Percentiles rank a stretch among this genome's conserved stretches.
Evolutionary conservation across 2,888 invertebrate genomes (phyloP).

Genomic region (Pediacus dermestoides): DNA sequence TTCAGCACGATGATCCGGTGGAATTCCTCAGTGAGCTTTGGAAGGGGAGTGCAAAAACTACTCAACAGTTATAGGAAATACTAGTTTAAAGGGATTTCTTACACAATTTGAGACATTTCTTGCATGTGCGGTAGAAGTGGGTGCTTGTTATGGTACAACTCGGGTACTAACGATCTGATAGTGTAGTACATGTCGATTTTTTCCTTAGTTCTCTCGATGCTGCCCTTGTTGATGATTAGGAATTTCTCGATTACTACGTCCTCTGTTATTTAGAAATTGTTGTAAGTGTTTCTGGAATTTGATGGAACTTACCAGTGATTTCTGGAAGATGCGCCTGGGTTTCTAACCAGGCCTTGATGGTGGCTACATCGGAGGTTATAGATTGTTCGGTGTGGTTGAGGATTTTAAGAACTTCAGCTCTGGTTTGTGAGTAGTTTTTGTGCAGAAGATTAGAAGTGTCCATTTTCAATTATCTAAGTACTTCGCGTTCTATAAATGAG

Average conservation of each 20-base stretch:
- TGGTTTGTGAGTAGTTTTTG: neutral
- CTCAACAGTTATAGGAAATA: too few species aligned
- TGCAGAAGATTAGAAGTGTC: neutral
- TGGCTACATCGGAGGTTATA: slow-evolving; percentile 28
- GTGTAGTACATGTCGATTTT: slow-evolving; percentile 39
- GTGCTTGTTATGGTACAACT: slow-evolving; percentile 36
- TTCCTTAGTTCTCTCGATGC: slow-evolving; percentile 33
- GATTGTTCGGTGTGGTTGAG: slow-evolving; percentile 20
- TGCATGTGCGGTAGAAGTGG: slow-evolving; percentile 25
- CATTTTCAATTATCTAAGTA: neutral
- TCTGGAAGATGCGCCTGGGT: slow-evolving; percentile 38
- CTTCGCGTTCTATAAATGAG: too few species aligned
- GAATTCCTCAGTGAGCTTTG: slow-evolving; percentile 49
- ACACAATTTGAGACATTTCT: slow-evolving; percentile 28
- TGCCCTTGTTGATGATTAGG: slow-evolving; percentile 31
- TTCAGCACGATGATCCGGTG: slow-evolving; percentile 51
- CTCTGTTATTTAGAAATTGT: slow-evolving; percentile 25
- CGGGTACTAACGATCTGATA: slow-evolving; percentile 33
- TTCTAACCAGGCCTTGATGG: slow-evolving; percentile 32
- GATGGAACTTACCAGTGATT: slow-evolving; percentile 33
- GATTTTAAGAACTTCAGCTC: slow-evolving; percentile 11
- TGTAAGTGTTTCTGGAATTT: neutral
- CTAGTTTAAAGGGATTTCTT: too few species aligned
- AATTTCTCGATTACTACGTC: slow-evolving; percentile 26
- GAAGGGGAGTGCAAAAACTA: slow-evolving; percentile 42